A percentile compares a stretch with the other conserved stretches of the same genome.
Conservation (phyloP, 2,113 vertebrate species). For the Sclerurus mexicanus region DNA sequence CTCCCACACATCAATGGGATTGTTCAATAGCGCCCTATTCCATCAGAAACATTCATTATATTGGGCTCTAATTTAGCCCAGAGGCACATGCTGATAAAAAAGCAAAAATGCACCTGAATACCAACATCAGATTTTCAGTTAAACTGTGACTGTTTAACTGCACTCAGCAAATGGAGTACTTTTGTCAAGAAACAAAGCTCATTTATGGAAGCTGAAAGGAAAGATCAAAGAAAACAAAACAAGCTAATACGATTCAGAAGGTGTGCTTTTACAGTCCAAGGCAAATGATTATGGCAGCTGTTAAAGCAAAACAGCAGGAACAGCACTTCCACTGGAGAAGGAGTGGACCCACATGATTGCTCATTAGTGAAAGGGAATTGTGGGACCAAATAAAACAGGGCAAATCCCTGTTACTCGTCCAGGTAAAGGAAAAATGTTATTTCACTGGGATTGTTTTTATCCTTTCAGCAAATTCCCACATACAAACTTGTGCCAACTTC, state of each 20-base stretch:
- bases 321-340: neutral
- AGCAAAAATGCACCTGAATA: neutral
- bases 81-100: neutral
- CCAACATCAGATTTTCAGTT: neutral
- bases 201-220: neutral
- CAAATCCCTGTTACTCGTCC: neutral
- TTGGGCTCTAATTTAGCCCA: neutral
- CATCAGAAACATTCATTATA: neutral
- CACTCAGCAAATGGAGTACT: neutral
- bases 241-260: neutral
- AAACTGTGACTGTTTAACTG: neutral
- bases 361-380: neutral
- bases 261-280: neutral
- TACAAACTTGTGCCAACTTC: neutral
- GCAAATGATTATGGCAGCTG: rapidly evolving
- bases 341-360: neutral
- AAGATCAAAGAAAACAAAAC: neutral
- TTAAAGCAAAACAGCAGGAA: neutral
- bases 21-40: neutral
- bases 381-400: neutral
- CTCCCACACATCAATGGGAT: neutral
- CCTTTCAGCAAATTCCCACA: neutral
- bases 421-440: neutral
- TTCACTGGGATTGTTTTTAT: neutral
- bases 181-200: neutral